Conservation (phyloP, 2,888 invertebrate species). For the Plebejus melissa region DNA sequence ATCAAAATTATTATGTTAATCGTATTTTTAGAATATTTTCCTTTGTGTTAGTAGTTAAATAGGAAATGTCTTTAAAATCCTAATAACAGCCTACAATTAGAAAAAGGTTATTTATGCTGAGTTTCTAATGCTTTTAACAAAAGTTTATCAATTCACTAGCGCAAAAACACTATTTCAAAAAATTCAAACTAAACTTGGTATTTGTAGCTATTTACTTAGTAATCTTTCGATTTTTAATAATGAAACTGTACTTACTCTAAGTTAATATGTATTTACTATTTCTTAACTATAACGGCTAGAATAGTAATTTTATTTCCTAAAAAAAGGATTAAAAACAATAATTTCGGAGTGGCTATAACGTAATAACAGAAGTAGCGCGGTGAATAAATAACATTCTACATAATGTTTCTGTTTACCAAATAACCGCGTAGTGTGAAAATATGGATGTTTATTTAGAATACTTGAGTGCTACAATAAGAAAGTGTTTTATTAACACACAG, state of each 20-base stretch:
- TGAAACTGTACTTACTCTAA: too few species aligned
- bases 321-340: not conserved
- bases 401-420: constrained; percentile 2
- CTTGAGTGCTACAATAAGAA: not conserved
- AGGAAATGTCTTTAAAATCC: too few species aligned
- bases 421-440: not conserved
- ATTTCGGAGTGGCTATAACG: not conserved
- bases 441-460: constrained; percentile 20
- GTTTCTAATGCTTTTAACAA: not conserved
- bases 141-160: too few species aligned
- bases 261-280: too few species aligned
- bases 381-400: constrained; percentile 16
- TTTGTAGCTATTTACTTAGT: not conserved
- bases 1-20: not conserved
- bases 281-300: too few species aligned
- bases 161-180: not conserved
- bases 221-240: not conserved
- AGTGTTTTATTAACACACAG: not conserved
- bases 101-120: not conserved
- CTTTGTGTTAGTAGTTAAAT: too few species aligned
- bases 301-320: not conserved
- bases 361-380: not conserved
- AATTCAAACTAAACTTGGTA: not conserved
- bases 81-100: not conserved
- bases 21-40: not conserved